Evolutionary conservation across 2,888 invertebrate genomes (phyloP), one percentile per base, ranked within the genome.

Genomic region (Masnerella sp.): DNA sequence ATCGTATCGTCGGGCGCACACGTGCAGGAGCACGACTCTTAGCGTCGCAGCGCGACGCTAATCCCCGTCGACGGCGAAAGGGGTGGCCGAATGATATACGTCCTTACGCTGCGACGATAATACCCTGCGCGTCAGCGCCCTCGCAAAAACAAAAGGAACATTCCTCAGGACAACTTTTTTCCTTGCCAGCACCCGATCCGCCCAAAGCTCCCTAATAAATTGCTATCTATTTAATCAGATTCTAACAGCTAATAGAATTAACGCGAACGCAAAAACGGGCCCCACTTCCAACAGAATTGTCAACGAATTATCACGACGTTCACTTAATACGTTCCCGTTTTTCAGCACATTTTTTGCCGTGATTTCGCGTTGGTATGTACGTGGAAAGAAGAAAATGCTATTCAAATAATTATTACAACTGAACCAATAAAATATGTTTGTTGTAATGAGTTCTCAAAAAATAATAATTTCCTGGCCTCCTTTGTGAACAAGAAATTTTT

Each of bases 71-170:
- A 80, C 80, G 80, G 79, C 80, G 76, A 85, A 83, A 84, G 83
- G 83, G 83, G 82, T 80, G 80, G 80, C 76, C 80, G 77, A 79
- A 79, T 85, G 84, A 87, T 84, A 84, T 84, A 82, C 81, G 80
- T 80, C 81, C 81, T 86, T 86, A 85, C 83, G 79, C 80, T 78
- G 81, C 81, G 83, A 85, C 83, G 87, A 86, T 87, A 87, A 87
- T 87, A 85, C 85, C 83, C 81, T 38, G 61, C 71, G 64, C 71
- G 69, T 74, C 76, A 76, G 58, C 65, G 71, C 65, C 49, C 54
- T 43, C 25, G 51, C 61, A 45, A 58, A 69, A 72, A 69, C 56
- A 40, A 71, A 74, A 74, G 76, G 49, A 76, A 71, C 62, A 47
- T 43, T 71, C 65, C 74, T 75, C 70, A 51, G 67, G 51, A 62